A percentile compares a stretch with the other conserved stretches of the same genome.
phyloP scores from a whole-genome alignment of 1,140 invertebrate genomes.

The Drosophila sproati region DNA sequence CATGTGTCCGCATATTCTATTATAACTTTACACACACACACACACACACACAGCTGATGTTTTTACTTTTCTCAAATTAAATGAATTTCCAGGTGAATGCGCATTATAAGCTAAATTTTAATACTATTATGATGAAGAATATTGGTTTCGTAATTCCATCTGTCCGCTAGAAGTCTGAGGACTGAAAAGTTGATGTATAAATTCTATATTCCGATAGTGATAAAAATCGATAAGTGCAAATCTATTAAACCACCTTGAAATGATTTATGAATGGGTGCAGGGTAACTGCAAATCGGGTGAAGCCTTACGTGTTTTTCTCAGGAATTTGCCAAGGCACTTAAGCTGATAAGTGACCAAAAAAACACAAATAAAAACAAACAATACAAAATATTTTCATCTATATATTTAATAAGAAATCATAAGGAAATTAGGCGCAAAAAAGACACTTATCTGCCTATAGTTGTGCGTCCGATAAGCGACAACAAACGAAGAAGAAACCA shows the following conservation, averaged over 20 bases:
- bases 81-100: background rate
- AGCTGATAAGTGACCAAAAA: conserved; percentile 18
- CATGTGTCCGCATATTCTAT: conserved; percentile 70
- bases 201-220: too few species aligned
- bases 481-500: conserved; percentile 23
- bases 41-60: conserved; percentile 36
- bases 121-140: too few species aligned
- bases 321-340: conserved; percentile 31
- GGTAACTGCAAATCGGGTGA: too few species aligned
- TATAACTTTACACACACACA: conserved; percentile 64
- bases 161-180: too few species aligned
- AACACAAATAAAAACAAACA: background rate
- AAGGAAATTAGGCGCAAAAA: conserved; percentile 51
- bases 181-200: too few species aligned
- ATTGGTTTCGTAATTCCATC: too few species aligned
- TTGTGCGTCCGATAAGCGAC: conserved; percentile 45
- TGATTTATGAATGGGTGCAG: too few species aligned
- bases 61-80: background rate
- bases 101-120: background rate
- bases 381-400: background rate
- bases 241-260: too few species aligned
- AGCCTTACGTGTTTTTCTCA: background rate
- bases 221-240: too few species aligned
- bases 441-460: conserved; percentile 32
- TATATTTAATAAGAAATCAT: conserved; percentile 17